Conservation (phyloP, 2,888 invertebrate genomes). For the Cataglyphis cursor region DNA sequence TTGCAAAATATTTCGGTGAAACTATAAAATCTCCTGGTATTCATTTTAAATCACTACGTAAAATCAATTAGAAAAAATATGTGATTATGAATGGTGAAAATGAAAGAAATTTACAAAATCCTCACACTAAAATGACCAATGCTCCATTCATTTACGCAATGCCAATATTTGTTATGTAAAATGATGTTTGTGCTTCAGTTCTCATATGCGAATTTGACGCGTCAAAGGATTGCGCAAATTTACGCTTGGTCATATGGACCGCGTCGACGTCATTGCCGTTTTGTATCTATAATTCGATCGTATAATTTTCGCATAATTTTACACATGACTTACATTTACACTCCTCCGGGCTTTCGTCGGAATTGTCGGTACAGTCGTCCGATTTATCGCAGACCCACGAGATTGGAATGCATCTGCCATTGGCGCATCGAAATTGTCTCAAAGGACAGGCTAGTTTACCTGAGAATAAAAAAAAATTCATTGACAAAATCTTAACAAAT, state of each 20-base stretch:
- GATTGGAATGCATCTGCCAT: constrained; percentile 92
- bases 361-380: constrained; percentile 93
- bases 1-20: not conserved
- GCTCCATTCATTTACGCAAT: not conserved
- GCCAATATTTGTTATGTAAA: constrained; percentile 46
- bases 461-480: constrained; percentile 74
- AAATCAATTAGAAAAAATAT: not conserved
- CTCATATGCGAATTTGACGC: constrained; percentile 30
- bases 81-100: not conserved
- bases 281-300: not conserved
- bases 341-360: constrained; percentile 92
- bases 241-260: not conserved
- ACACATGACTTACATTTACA: constrained; percentile 89
- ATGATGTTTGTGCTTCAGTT: constrained; percentile 34
- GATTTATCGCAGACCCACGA: constrained; percentile 93
- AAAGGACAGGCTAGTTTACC: constrained; percentile 88
- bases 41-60: not conserved
- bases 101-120: not conserved
- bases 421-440: constrained; percentile 92
- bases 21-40: not conserved
- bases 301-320: constrained; percentile 16
- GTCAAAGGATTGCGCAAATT: constrained; percentile 41
- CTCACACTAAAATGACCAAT: not conserved
- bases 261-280: constrained; percentile 29
- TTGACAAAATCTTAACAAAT: constrained; percentile 23